A percentile compares a stretch with the other conserved stretches of the same genome.
phyloP scores from a whole-genome alignment of 2,113 vertebrate species.

The Atherinomorus stipes region DNA sequence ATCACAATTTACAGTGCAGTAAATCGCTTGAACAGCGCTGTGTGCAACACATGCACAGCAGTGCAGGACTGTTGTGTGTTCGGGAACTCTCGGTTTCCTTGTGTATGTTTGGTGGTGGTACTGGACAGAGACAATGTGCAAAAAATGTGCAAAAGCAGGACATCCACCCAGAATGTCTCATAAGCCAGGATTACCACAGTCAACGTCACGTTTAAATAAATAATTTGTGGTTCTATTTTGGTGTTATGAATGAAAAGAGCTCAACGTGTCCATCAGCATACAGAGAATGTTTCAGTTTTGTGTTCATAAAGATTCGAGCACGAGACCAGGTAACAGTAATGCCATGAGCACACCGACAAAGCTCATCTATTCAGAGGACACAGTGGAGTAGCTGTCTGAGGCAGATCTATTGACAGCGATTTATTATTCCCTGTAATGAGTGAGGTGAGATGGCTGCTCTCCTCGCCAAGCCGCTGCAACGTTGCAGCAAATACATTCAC shows the following conservation, averaged over 20 bases:
- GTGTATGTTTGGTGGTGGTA: too few species aligned
- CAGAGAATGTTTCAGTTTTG: background rate
- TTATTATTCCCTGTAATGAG: slow-evolving; percentile 72
- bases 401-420: slow-evolving; percentile 71
- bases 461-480: slow-evolving; percentile 41
- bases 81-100: too few species aligned
- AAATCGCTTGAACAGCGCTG: too few species aligned
- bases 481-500: slow-evolving; percentile 61
- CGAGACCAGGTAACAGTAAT: background rate
- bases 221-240: background rate
- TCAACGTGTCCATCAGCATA: background rate
- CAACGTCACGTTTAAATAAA: background rate
- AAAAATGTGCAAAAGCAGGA: too few species aligned
- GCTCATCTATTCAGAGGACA: slow-evolving; percentile 46
- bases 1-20: too few species aligned
- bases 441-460: slow-evolving; percentile 63
- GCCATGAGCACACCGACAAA: background rate
- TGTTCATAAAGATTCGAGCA: background rate
- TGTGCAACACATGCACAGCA: too few species aligned
- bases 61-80: too few species aligned
- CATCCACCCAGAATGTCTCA: too few species aligned
- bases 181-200: too few species aligned
- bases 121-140: too few species aligned
- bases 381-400: slow-evolving; percentile 60
- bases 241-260: background rate